Conservation (phyloP, 1,140 invertebrate species). For the Bombus waltoni region DNA sequence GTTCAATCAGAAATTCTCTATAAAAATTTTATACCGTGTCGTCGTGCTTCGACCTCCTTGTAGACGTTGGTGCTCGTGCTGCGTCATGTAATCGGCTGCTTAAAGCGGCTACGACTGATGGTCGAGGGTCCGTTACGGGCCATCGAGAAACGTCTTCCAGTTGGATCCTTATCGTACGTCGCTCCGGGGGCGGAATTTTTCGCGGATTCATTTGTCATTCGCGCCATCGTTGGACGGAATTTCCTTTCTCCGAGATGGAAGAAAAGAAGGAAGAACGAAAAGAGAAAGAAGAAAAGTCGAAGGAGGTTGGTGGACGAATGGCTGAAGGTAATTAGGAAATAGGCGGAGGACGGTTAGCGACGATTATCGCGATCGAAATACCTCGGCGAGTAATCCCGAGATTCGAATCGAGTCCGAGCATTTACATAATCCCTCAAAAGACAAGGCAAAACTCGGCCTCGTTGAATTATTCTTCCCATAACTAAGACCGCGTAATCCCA, state of each 20-base stretch:
- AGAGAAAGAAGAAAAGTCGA: neutral
- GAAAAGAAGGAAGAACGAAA: neutral
- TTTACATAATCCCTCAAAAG: slow-evolving; percentile 48
- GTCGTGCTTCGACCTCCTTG: slow-evolving; percentile 3
- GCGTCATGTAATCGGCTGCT: slow-evolving; percentile 47
- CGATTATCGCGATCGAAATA: slow-evolving; percentile 49
- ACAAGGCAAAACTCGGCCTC: slow-evolving; percentile 34
- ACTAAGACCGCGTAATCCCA: slow-evolving; percentile 38
- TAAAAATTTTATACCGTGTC: slow-evolving; percentile 45
- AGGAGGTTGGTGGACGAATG: neutral
- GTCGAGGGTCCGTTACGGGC: neutral
- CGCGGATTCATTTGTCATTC: slow-evolving; percentile 11
- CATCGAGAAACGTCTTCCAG: neutral
- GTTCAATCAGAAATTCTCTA: slow-evolving; percentile 46
- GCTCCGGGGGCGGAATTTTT: neutral
- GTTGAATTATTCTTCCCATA: slow-evolving; percentile 47
- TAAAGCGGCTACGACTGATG: neutral
- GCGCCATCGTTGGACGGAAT: neutral
- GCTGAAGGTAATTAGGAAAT: slow-evolving; percentile 26
- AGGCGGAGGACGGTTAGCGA: neutral
- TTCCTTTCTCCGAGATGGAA: neutral
- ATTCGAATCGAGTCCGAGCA: slow-evolving; percentile 38
- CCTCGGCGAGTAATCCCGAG: slow-evolving; percentile 37
- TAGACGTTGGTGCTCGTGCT: slow-evolving; percentile 6
- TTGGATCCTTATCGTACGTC: neutral